Evolutionary conservation across 2,113 vertebrate species (phyloP).

Genomic region (Heteronetta atricapilla): DNA sequence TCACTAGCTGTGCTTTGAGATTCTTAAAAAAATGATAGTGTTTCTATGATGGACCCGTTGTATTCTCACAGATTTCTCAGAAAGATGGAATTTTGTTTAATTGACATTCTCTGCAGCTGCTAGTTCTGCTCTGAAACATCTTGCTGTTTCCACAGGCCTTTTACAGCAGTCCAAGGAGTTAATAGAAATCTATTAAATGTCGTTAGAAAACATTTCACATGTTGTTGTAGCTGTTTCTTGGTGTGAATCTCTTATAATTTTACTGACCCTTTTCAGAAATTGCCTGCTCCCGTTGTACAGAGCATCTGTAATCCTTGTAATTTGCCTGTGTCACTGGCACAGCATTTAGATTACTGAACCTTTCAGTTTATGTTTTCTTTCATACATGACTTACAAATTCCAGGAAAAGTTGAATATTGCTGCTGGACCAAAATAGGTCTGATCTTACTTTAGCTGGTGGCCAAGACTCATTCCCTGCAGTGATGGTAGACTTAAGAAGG

Average conservation of each 20-base stretch:
- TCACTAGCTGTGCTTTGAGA: background rate
- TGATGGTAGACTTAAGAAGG: background rate
- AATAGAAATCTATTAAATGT: conserved; percentile 56
- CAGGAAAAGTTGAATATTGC: background rate
- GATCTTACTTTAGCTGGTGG: background rate
- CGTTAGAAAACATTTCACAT: conserved; percentile 52
- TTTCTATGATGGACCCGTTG: background rate
- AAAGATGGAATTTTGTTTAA: conserved; percentile 35
- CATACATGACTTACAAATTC: conserved; percentile 6
- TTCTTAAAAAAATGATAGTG: background rate
- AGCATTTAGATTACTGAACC: conserved; percentile 12
- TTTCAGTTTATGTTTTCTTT: conserved; percentile 12
- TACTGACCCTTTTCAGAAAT: conserved; percentile 38
- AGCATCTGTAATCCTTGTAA: conserved; percentile 16
- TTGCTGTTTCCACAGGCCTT: conserved; percentile 31
- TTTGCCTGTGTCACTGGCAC: background rate
- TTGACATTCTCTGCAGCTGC: background rate
- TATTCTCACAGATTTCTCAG: background rate
- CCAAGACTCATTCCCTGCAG: background rate
- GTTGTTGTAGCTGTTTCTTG: conserved; percentile 47
- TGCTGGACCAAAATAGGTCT: background rate
- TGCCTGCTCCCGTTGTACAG: conserved; percentile 7
- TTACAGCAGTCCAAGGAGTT: conserved; percentile 19
- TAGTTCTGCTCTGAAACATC: conserved; percentile 24
- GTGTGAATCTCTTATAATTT: conserved; percentile 53